A percentile compares a stretch with the other conserved stretches of the same genome.
These are phyloP conservation scores for Eulemur albifrons DNA, from an alignment of 2,797 vertebrate species.

Conservation along the genomic window DNA sequence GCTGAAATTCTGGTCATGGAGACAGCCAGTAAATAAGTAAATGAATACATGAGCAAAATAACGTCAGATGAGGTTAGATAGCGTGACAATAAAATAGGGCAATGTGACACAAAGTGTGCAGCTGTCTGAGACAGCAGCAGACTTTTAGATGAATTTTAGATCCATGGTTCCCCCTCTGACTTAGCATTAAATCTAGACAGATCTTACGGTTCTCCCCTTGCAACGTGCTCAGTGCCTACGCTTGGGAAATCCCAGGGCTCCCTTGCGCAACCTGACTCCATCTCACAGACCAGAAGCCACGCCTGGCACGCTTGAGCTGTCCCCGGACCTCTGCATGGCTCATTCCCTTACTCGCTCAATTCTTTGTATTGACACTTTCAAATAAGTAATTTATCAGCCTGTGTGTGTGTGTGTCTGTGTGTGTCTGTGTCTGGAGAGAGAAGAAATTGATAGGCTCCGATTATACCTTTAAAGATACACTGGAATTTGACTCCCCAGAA, in stretches of 20 bases:
- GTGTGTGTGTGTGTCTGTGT: not conserved
- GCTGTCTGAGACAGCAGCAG: not conserved
- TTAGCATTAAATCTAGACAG: not conserved
- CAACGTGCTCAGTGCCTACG: not conserved
- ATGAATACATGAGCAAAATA: not conserved
- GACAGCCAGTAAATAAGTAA: not conserved
- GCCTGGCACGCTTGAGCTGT: not conserved
- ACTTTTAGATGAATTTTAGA: not conserved
- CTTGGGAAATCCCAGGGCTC: not conserved
- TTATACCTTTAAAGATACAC: not conserved
- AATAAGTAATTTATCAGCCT: not conserved
- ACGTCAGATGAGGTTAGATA: not conserved
- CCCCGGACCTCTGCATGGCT: not conserved
- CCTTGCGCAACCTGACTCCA: not conserved
- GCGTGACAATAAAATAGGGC: not conserved
- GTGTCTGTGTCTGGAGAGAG: not conserved
- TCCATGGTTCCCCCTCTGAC: not conserved
- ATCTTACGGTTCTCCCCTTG: not conserved
- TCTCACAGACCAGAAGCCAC: not conserved
- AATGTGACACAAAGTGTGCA: rapidly evolving
- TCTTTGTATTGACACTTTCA: not conserved
- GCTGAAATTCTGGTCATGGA: not conserved
- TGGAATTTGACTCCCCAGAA: not conserved
- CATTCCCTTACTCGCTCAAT: not conserved
- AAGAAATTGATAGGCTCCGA: not conserved